Conservation (phyloP, 2,113 vertebrate genomes). For the Notechis scutatus region DNA sequence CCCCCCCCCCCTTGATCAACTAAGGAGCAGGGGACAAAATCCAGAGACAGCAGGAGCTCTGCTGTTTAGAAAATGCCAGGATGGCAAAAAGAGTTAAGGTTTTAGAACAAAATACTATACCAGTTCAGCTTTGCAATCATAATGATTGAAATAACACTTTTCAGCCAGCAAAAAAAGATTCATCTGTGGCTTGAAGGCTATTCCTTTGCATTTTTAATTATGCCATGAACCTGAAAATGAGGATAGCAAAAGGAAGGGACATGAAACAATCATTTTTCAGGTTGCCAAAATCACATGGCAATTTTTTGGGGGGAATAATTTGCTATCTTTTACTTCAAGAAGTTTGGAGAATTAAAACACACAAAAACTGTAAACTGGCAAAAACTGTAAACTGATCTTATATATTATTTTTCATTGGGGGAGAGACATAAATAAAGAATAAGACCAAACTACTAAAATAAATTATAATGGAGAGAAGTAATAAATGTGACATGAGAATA, state of each 20-base stretch:
- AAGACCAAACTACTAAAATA: constrained; percentile 68
- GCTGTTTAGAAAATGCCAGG: background rate
- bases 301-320: constrained; percentile 60
- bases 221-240: constrained; percentile 52
- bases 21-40: background rate
- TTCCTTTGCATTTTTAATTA: constrained; percentile 55
- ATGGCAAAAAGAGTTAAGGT: background rate
- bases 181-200: constrained; percentile 41
- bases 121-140: background rate
- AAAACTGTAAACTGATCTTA: constrained; percentile 64
- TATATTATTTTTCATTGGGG: constrained; percentile 72
- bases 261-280: constrained; percentile 62
- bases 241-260: constrained; percentile 49
- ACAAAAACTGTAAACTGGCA: constrained; percentile 58
- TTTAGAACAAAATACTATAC: background rate
- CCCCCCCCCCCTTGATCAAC: background rate
- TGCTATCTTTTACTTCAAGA: constrained; percentile 50
- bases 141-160: constrained; percentile 39
- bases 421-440: constrained; percentile 71
- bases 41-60: background rate
- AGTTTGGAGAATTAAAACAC: constrained; percentile 62
- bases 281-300: constrained; percentile 52
- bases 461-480: constrained; percentile 64
- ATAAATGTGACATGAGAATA: constrained; percentile 67
- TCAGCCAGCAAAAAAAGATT: constrained; percentile 34